phyloP scores from a whole-genome alignment of 2,888 invertebrate genomes.

The Carabus problematicus region DNA sequence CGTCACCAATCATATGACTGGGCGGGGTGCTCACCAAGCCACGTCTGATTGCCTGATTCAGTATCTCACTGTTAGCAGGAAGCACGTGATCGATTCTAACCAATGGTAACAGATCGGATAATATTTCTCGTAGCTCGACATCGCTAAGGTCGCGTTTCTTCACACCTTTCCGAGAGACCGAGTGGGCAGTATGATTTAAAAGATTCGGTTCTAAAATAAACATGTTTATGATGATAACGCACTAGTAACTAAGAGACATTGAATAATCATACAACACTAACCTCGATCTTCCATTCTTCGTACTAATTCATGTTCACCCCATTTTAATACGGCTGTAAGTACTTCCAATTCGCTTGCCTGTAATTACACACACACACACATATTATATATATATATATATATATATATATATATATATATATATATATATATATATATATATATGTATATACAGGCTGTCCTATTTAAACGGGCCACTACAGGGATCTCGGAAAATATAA shows the following conservation, averaged over 20 bases:
- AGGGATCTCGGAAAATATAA: too few species aligned
- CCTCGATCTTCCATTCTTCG: conserved; percentile 83
- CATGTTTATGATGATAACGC: neutral
- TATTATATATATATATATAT: too few species aligned
- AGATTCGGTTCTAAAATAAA: conserved; percentile 78
- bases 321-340: conserved; percentile 83
- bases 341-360: conserved; percentile 91
- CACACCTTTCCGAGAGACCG: conserved; percentile 84
- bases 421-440: too few species aligned
- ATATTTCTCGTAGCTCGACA: conserved; percentile 82
- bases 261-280: conserved; percentile 48
- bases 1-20: conserved; percentile 84
- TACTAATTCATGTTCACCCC: conserved; percentile 88
- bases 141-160: conserved; percentile 84
- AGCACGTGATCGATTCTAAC: conserved; percentile 90
- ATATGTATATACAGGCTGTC: too few species aligned
- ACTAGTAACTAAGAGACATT: conserved; percentile 5
- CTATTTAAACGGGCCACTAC: too few species aligned
- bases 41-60: conserved; percentile 73
- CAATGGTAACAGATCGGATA: conserved; percentile 82
- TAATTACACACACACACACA: conserved; percentile 53
- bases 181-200: conserved; percentile 91
- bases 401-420: too few species aligned
- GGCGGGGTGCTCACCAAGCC: conserved; percentile 84
- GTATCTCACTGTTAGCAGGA: conserved; percentile 81